Evolutionary conservation across 2,113 vertebrate species (phyloP).

Genomic region (Todiramphus saurophagus): DNA sequence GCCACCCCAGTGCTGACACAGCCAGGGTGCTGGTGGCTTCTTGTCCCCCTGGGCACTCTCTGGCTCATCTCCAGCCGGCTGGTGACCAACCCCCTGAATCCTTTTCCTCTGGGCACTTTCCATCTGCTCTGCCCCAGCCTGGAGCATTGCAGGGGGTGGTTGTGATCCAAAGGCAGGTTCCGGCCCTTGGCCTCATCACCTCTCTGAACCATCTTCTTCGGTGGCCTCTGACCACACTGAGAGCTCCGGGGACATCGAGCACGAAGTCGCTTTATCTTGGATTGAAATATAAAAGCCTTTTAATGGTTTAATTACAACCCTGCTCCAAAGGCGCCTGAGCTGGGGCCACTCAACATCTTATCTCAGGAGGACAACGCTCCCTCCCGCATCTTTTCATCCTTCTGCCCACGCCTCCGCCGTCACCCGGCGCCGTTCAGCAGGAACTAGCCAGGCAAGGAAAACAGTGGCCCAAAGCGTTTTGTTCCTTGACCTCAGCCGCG

Average conservation of each 20-base stretch:
- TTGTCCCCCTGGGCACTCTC: too few relatives aligned
- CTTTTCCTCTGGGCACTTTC: too few relatives aligned
- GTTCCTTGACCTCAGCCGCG: neutral
- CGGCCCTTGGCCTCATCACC: neutral
- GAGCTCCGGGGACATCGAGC: neutral
- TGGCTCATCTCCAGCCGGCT: too few relatives aligned
- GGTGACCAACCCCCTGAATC: too few relatives aligned
- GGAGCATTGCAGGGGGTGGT: too few relatives aligned
- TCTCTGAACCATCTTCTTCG: neutral
- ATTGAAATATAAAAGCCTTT: neutral
- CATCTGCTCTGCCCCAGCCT: too few relatives aligned
- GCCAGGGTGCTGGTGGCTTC: too few relatives aligned
- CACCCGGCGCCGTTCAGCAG: neutral
- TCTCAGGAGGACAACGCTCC: neutral
- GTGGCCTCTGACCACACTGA: neutral
- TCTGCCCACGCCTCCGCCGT: neutral
- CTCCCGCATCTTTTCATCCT: neutral
- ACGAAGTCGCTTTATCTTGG: neutral
- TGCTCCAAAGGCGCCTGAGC: neutral
- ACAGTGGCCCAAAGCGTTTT: neutral
- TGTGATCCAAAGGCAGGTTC: neutral
- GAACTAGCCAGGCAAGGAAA: constrained; percentile 16
- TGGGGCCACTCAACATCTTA: neutral
- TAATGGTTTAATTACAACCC: neutral
- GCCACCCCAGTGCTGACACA: too few relatives aligned